These are phyloP conservation scores for Nothobranchius kuhntae DNA, from an alignment of 2,113 vertebrate species.

Conservation along the genomic window DNA sequence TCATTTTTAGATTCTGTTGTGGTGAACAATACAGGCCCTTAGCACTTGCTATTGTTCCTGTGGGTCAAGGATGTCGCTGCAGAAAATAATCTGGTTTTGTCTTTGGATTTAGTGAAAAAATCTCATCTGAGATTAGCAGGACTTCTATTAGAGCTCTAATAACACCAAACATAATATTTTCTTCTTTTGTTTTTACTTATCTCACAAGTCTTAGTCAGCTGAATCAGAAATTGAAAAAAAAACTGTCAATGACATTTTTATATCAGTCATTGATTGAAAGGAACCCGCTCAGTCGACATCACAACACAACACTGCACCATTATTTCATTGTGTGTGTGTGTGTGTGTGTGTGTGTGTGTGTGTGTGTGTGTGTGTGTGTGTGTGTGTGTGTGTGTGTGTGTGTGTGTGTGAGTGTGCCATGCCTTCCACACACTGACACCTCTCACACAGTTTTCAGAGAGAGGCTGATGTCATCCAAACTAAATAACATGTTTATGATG, in stretches of 20 bases:
- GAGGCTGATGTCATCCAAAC: slow-evolving; percentile 15
- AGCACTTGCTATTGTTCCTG: slow-evolving; percentile 6
- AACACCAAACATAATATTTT: not conserved
- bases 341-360: too few species aligned
- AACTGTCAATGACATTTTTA: slow-evolving; percentile 8
- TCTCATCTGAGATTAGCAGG: too few species aligned
- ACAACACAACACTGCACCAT: slow-evolving; percentile 35
- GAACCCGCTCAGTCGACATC: slow-evolving; percentile 20
- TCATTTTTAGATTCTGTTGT: slow-evolving; percentile 24
- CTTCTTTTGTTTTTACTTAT: not conserved
- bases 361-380: slow-evolving; percentile 7
- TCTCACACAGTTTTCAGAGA: not conserved
- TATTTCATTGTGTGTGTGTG: slow-evolving; percentile 38
- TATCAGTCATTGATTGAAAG: slow-evolving; percentile 38
- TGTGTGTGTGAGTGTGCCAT: too few species aligned
- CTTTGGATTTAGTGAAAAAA: not conserved
- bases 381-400: too few species aligned
- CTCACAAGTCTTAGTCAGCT: not conserved
- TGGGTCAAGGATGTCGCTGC: not conserved
- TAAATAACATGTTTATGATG: slow-evolving; percentile 6
- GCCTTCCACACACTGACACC: slow-evolving; percentile 12
- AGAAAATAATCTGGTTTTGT: not conserved
- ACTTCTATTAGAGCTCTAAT: too few species aligned
- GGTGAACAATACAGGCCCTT: slow-evolving; percentile 26
- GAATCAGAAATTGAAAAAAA: not conserved